These are phyloP conservation scores for Hylaeus volcanicus DNA, from an alignment of 1,140 invertebrate species.

Conservation along the genomic window DNA sequence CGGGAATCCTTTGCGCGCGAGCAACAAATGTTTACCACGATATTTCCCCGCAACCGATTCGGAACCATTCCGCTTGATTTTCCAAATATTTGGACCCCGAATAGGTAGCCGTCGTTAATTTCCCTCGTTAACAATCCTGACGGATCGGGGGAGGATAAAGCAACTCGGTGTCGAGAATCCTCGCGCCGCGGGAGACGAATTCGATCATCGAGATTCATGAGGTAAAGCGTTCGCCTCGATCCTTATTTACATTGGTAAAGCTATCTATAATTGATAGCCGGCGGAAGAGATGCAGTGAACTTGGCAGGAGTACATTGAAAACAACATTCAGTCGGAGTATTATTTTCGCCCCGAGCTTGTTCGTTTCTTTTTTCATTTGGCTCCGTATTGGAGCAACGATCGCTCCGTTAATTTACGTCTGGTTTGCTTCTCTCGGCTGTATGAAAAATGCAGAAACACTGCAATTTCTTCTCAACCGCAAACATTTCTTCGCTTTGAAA, in stretches of 20 bases:
- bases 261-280: neutral
- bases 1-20: neutral
- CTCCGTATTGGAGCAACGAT: no score
- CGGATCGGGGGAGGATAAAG: no score
- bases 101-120: neutral
- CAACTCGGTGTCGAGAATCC: neutral
- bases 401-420: no score
- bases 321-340: no score
- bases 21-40: neutral
- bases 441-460: no score
- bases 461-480: no score
- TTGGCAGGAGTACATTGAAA: no score
- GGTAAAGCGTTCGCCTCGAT: neutral
- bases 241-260: neutral
- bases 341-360: no score
- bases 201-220: neutral
- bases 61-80: neutral
- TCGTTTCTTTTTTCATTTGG: no score
- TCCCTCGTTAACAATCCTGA: neutral
- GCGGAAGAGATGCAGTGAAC: neutral
- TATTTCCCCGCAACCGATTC: neutral
- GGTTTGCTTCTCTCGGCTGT: no score
- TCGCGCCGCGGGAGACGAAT: slow-evolving; percentile 4
- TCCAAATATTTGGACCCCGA: no score
- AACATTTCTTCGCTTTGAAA: no score